Base-by-base conservation (phyloP, 2,888 invertebrate genomes). In the Sarcophaga subvicina region DNA sequence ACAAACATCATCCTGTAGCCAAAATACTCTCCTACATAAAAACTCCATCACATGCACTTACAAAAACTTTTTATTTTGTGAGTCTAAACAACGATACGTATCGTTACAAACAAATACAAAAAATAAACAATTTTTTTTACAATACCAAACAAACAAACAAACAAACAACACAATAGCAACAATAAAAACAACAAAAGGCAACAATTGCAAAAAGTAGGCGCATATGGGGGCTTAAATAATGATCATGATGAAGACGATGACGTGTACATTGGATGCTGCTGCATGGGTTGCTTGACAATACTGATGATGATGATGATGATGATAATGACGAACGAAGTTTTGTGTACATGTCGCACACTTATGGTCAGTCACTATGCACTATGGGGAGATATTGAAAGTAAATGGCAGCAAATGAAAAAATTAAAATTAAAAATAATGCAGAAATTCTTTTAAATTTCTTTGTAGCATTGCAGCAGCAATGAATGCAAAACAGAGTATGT, bases 141-240 rank as follows among this genome's bases (percentile, higher is more conserved):
- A 37, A 37, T 37, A 80, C 71, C 27, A 69, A 81, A 62, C 47
- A 14, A 72, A 75, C 54, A 80, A 73, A 73, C 54, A 79, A 73
- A 73, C 54, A 79, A 79, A 70, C 64, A 79, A 66, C 75, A 60
- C 67, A 75, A 27, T 37, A 37, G 37, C 37, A 37, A 37, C 6
- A 37, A 37, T 37, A 37, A 37, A 6, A 37, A 37, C 37, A 37
- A 37, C 37, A 27, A 27, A 27, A 27, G 4, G 4, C 27, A 37
- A 37, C 37, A 37, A 37, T 37, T 37, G 37, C 25, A 25, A 78
- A 49, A 83, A 85, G 70, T 64, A 80, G 85, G 83, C 85, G 84
- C 83, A 84, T 78, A 88, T 83, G 83, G 83, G 80, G 80, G 78
- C 80, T 86, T 85, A 80, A 83, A 85, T 85, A 60, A 79, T 83